Evolutionary conservation across 2,797 vertebrate species (phyloP).

Genomic region (Acrossocheilus wenchowensis): DNA sequence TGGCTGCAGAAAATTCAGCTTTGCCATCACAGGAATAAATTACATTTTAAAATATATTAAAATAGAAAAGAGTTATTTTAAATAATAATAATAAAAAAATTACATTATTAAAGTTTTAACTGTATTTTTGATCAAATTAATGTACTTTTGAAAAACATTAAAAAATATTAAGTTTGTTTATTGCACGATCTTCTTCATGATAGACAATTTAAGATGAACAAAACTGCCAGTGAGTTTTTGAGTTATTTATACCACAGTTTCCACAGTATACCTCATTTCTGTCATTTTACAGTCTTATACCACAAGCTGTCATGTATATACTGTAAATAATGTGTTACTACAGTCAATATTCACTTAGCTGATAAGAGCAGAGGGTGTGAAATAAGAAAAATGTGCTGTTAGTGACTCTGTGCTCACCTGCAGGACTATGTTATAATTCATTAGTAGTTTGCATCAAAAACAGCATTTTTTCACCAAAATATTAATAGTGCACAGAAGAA

Average conservation of each 20-base stretch:
- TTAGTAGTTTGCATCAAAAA: not conserved
- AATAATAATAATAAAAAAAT: no score
- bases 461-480: not conserved
- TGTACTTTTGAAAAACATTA: not conserved
- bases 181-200: not conserved
- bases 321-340: not conserved
- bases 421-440: not conserved
- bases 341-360: not conserved
- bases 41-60: not conserved
- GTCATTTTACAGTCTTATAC: slow-evolving; percentile 1
- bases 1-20: not conserved
- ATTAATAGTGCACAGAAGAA: not conserved
- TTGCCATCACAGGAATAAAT: slow-evolving; percentile 5
- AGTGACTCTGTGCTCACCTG: not conserved
- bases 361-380: not conserved
- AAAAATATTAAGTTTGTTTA: not conserved
- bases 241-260: not conserved
- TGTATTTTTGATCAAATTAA: not conserved
- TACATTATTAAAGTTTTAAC: not conserved
- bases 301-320: not conserved
- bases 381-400: not conserved
- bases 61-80: not conserved
- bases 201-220: not conserved
- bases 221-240: not conserved
- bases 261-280: not conserved